Percentiles rank a stretch among this genome's conserved stretches.
These are phyloP conservation scores for Zeuzera pyrina DNA, from an alignment of 2,888 invertebrate genomes.

Conservation along the genomic window DNA sequence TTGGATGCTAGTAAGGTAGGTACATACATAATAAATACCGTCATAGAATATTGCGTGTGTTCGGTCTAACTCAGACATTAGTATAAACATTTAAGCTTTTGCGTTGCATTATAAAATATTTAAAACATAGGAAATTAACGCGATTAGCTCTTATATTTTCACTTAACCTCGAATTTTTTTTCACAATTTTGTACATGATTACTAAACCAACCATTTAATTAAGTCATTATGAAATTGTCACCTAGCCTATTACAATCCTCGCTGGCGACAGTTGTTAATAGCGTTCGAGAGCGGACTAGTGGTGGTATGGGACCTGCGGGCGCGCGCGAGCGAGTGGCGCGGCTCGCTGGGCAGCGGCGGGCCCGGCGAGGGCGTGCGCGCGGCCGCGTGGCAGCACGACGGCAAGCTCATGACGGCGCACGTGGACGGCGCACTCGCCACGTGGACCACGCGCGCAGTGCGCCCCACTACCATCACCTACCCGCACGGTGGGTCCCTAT, in stretches of 20 bases:
- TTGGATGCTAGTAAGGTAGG: constrained; percentile 95
- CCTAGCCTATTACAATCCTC: too few species aligned
- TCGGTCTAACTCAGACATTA: too few species aligned
- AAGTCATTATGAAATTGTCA: too few species aligned
- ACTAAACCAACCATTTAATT: too few species aligned
- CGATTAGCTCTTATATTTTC: too few species aligned
- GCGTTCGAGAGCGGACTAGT: constrained; percentile 96
- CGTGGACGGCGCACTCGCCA: constrained; percentile 94
- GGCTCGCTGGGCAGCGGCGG: constrained; percentile 86
- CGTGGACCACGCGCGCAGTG: constrained; percentile 88
- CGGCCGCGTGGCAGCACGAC: constrained; percentile 97
- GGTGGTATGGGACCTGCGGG: constrained; percentile 96
- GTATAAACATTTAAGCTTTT: too few species aligned
- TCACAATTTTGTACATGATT: too few species aligned
- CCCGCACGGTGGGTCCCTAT: constrained; percentile 94
- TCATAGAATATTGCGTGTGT: too few species aligned
- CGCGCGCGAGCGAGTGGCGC: constrained; percentile 88
- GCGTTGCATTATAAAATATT: too few species aligned
- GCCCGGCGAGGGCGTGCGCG: constrained; percentile 84
- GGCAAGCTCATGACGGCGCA: constrained; percentile 98
- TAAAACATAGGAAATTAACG: too few species aligned
- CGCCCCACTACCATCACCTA: constrained; percentile 87
- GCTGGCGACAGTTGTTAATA: constrained; percentile 89
- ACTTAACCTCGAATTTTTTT: too few species aligned
- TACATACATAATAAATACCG: too few species aligned